A percentile compares a stretch with the other conserved stretches of the same genome.
Evolutionary conservation across 2,888 invertebrate species (phyloP).

Genomic region (Euzetes globulus): DNA sequence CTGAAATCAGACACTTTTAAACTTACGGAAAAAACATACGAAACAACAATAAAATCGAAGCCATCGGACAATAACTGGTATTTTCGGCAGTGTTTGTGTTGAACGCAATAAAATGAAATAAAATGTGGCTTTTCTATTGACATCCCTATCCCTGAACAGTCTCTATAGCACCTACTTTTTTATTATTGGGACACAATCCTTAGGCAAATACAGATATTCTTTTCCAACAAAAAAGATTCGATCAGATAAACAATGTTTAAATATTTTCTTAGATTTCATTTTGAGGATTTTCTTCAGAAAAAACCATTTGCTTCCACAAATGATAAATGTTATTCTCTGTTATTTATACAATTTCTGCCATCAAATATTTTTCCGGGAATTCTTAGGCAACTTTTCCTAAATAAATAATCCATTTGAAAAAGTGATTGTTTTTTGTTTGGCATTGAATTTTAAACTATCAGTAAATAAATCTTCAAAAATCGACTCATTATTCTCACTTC

Average conservation of each 20-base stretch:
- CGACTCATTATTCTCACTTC: neutral
- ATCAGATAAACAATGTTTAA: neutral
- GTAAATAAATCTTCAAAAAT: neutral
- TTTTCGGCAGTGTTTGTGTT: neutral
- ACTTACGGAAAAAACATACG: neutral
- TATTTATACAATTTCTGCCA: too few relatives aligned
- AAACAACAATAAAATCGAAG: constrained; percentile 7
- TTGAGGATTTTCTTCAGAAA: neutral
- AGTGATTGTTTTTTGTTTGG: neutral
- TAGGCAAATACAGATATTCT: neutral
- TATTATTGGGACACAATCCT: neutral
- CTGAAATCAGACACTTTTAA: constrained; percentile 3
- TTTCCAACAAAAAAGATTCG: neutral
- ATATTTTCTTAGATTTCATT: neutral
- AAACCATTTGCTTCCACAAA: neutral
- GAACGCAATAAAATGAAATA: neutral
- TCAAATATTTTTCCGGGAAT: neutral
- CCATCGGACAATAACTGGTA: neutral
- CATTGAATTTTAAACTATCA: neutral
- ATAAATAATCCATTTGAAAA: neutral
- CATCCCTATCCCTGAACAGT: neutral
- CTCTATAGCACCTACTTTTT: too few relatives aligned
- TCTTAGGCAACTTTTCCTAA: neutral
- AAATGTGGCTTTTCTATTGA: neutral
- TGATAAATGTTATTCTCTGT: neutral